phyloP scores from a whole-genome alignment of 1,140 invertebrate species.

The Pararge aegeria region DNA sequence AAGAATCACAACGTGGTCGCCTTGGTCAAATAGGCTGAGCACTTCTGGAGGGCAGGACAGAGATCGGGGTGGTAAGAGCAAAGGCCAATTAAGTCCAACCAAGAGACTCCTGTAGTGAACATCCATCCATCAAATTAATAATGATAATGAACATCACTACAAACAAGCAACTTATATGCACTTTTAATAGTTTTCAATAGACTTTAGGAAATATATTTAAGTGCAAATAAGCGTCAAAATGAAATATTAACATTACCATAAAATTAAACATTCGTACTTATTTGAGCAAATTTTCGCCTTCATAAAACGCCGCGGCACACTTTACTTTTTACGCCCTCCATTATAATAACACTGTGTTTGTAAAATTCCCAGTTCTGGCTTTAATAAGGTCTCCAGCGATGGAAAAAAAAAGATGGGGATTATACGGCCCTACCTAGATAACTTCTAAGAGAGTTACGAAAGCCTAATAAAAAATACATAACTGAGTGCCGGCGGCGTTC shows the following conservation, averaged over 20 bases:
- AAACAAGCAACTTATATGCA: too few relatives aligned
- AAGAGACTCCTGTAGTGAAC: too few relatives aligned
- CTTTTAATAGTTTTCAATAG: too few relatives aligned
- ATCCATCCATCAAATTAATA: too few relatives aligned
- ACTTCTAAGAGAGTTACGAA: conserved; percentile 51
- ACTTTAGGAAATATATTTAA: neutral
- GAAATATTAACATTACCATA: conserved; percentile 1
- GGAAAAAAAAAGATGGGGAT: conserved; percentile 33
- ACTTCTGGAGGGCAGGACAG: too few relatives aligned
- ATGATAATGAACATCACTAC: too few relatives aligned
- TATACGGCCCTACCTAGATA: conserved; percentile 38
- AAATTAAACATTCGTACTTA: conserved; percentile 4
- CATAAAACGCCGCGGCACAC: conserved; percentile 13
- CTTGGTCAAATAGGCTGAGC: too few relatives aligned
- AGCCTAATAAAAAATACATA: conserved; percentile 66
- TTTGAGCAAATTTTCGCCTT: conserved; percentile 5
- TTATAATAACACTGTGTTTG: conserved; percentile 33
- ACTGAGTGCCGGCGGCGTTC: conserved; percentile 47
- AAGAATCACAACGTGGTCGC: too few relatives aligned
- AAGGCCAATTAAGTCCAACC: too few relatives aligned
- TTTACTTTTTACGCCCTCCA: conserved; percentile 21
- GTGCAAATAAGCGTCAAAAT: neutral
- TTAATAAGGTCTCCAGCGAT: conserved; percentile 40
- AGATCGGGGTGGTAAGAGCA: too few relatives aligned
- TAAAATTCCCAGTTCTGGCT: conserved; percentile 32